phyloP scores from a whole-genome alignment of 1,140 invertebrate species.

The Pseudomyrmex concolor region DNA sequence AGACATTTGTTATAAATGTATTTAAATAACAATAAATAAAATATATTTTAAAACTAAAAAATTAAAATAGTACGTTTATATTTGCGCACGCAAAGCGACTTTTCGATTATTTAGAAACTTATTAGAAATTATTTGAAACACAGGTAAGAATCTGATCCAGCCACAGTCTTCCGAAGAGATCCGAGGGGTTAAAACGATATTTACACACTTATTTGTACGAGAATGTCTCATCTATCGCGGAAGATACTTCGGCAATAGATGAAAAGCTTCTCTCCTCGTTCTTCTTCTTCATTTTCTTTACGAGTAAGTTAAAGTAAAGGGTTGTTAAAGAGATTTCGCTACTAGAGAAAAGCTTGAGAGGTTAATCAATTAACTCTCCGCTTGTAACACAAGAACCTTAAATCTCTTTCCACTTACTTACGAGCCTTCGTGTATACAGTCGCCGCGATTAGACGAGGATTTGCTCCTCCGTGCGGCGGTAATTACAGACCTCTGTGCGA shows the following conservation, averaged over 20 bases:
- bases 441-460: slow-evolving; percentile 13
- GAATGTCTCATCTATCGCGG: not conserved
- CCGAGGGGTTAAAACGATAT: no score
- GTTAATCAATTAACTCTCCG: slow-evolving; percentile 52
- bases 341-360: slow-evolving; percentile 27
- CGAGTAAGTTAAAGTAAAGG: not conserved
- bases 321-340: slow-evolving; percentile 40
- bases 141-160: no score
- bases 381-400: slow-evolving; percentile 37
- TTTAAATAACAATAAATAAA: no score
- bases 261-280: not conserved
- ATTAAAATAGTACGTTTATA: no score
- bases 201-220: no score
- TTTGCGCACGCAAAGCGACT: no score
- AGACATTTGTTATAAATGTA: no score
- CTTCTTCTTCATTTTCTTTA: no score
- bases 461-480: slow-evolving; percentile 30
- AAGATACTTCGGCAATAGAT: not conserved
- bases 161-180: no score
- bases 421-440: slow-evolving; percentile 6
- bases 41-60: no score
- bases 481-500: slow-evolving; percentile 41
- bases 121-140: no score
- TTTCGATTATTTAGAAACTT: no score
- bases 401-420: slow-evolving; percentile 45